A percentile compares a stretch with the other conserved stretches of the same genome.
These are phyloP conservation scores for Epizoanthus illoricatus DNA, from an alignment of 92 coral and sea anemone species.

Conservation along the genomic window DNA sequence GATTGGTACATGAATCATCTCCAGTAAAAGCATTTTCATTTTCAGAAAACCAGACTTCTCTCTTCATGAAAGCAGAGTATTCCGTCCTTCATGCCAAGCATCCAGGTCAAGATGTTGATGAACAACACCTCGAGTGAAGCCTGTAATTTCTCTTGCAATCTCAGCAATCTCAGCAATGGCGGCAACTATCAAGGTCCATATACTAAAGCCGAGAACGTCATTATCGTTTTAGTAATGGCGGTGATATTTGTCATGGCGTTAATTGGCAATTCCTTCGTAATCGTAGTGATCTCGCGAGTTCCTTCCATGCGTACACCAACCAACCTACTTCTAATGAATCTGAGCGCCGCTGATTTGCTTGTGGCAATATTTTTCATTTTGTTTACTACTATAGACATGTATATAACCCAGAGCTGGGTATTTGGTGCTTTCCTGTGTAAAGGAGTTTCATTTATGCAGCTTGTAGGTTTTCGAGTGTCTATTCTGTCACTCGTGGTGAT, in stretches of 20 bases:
- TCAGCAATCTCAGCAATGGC: background rate
- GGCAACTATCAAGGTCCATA: background rate
- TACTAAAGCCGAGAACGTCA: conserved; percentile 43
- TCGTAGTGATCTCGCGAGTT: conserved; percentile 63
- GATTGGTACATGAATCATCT: too few relatives aligned
- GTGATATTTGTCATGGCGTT: conserved; percentile 63
- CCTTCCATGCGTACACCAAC: conserved; percentile 73
- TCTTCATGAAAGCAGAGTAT: too few relatives aligned
- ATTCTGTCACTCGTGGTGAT: conserved; percentile 68
- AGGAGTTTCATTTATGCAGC: conserved; percentile 63
- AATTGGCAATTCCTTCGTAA: conserved; percentile 63
- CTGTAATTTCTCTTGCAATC: background rate
- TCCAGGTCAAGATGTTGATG: background rate
- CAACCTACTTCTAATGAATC: conserved; percentile 60
- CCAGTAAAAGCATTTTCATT: too few relatives aligned
- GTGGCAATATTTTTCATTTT: conserved; percentile 67
- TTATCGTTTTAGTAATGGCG: conserved; percentile 52
- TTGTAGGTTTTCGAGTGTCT: conserved; percentile 63
- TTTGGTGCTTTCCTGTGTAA: conserved; percentile 74
- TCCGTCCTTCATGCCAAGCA: too few relatives aligned
- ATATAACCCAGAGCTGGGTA: conserved; percentile 61
- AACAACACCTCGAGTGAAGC: background rate
- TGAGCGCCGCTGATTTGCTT: conserved; percentile 75
- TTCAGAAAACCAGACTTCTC: too few relatives aligned
- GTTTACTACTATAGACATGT: conserved; percentile 65